A percentile compares a stretch with the other conserved stretches of the same genome.
Conservation (phyloP, 2,797 vertebrate species). For the Sebastes minor region DNA sequence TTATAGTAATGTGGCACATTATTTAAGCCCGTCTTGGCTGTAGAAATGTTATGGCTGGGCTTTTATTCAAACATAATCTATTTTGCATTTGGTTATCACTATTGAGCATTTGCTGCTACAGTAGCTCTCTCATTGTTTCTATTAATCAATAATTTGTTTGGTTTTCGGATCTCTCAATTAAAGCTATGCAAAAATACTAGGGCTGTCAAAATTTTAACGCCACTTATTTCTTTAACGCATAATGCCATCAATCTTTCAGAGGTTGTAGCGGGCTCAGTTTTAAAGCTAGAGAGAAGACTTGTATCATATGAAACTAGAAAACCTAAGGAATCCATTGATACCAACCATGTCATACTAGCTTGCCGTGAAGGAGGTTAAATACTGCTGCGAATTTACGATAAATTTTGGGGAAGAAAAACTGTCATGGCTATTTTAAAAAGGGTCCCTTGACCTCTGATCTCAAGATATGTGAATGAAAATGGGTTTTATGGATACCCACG, state of each 20-base stretch:
- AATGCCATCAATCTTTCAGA: too few relatives aligned
- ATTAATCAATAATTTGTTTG: neutral
- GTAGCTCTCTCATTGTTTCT: neutral
- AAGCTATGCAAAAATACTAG: neutral
- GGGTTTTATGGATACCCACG: fast-evolving
- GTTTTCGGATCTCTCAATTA: neutral
- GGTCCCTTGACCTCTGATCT: fast-evolving
- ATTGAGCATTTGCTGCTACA: neutral
- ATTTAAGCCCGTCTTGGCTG: neutral
- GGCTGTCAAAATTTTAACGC: too few relatives aligned
- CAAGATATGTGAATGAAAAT: fast-evolving
- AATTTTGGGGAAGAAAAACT: too few relatives aligned
- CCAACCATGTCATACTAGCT: too few relatives aligned
- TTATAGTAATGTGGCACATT: neutral
- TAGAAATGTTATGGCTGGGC: neutral
- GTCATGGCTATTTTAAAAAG: too few relatives aligned
- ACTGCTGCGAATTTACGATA: too few relatives aligned
- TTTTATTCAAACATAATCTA: neutral
- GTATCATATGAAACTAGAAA: too few relatives aligned
- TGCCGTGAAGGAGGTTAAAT: too few relatives aligned
- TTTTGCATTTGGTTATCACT: neutral
- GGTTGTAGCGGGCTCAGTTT: too few relatives aligned
- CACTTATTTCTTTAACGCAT: too few relatives aligned
- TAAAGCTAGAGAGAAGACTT: too few relatives aligned
- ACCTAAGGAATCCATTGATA: too few relatives aligned